Evolutionary conservation across 2,888 invertebrate species (phyloP).

Genomic region (Melieria crassipennis): DNA sequence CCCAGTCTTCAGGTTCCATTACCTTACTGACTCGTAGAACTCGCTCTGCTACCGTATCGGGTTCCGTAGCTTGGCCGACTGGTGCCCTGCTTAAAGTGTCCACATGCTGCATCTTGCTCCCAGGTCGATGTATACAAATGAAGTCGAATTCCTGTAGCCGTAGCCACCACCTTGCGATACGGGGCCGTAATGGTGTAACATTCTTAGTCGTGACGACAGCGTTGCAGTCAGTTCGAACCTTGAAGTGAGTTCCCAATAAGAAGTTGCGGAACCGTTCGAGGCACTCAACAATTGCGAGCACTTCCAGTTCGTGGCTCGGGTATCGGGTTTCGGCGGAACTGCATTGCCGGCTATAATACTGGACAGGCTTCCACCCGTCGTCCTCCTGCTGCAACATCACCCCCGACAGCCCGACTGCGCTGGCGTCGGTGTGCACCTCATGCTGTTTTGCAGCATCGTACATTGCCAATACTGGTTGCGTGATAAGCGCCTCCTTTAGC

Average conservation of each 20-base stretch:
- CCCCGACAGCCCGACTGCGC: constrained; percentile 14
- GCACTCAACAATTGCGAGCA: constrained; percentile 13
- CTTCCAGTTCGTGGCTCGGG: constrained; percentile 15
- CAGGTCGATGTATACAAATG: constrained; percentile 21
- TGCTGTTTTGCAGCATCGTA: constrained; percentile 19
- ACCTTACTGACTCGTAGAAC: constrained; percentile 4
- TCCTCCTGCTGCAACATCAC: constrained; percentile 25
- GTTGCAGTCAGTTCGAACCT: constrained; percentile 28
- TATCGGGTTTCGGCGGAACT: constrained; percentile 13
- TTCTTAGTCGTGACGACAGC: constrained; percentile 7
- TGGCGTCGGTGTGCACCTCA: constrained; percentile 10
- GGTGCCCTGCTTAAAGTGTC: not conserved
- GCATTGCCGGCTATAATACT: constrained; percentile 14
- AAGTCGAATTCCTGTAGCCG: constrained; percentile 28
- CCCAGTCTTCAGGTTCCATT: constrained; percentile 26
- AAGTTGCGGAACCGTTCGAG: constrained; percentile 30
- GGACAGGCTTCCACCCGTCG: constrained; percentile 14
- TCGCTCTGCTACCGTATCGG: constrained; percentile 10
- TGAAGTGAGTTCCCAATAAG: constrained; percentile 14
- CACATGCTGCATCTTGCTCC: constrained; percentile 7
- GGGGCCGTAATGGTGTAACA: constrained; percentile 1
- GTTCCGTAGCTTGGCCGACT: not conserved
- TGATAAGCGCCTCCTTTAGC: not conserved
- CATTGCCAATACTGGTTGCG: not conserved
- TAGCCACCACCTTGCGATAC: constrained; percentile 12